Evolutionary conservation across 2,797 vertebrate genomes (phyloP).

Genomic region (Botia kubotai): DNA sequence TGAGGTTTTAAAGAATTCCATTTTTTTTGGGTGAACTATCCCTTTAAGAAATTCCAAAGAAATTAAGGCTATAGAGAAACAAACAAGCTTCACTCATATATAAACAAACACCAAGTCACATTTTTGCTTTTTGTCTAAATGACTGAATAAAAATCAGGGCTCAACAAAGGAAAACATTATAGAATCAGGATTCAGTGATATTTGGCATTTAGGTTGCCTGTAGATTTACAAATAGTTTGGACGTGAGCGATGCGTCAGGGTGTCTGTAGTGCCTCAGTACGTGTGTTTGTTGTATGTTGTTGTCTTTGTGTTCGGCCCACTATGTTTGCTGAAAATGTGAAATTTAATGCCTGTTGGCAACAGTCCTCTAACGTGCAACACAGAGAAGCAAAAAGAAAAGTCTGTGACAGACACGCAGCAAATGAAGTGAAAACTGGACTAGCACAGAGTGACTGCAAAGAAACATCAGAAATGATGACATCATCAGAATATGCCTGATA

Average conservation of each 20-base stretch:
- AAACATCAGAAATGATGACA: slow-evolving; percentile 8
- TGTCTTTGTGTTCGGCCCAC: background rate
- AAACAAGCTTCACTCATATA: slow-evolving; percentile 11
- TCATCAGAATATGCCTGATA: slow-evolving; percentile 14
- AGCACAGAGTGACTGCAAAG: background rate
- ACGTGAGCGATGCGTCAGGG: no score
- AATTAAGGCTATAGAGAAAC: background rate
- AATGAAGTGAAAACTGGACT: slow-evolving; percentile 1
- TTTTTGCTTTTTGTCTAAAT: no score
- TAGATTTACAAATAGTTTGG: background rate
- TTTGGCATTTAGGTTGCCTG: background rate
- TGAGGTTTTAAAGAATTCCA: slow-evolving; percentile 24
- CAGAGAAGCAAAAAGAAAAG: background rate
- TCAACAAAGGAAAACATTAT: background rate
- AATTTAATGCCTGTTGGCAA: background rate
- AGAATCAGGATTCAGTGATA: background rate
- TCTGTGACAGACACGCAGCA: slow-evolving; percentile 1
- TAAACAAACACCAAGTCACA: background rate
- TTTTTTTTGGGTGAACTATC: background rate
- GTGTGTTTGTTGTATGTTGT: background rate
- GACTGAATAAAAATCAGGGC: no score
- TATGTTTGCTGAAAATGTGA: slow-evolving; percentile 30
- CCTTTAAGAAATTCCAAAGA: no score
- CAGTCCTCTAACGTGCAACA: slow-evolving; percentile 7
- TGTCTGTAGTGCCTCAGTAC: slow-evolving; percentile 1